Evolutionary conservation across 1,140 invertebrate species (phyloP).

Genomic region (Drosophila virilis): DNA sequence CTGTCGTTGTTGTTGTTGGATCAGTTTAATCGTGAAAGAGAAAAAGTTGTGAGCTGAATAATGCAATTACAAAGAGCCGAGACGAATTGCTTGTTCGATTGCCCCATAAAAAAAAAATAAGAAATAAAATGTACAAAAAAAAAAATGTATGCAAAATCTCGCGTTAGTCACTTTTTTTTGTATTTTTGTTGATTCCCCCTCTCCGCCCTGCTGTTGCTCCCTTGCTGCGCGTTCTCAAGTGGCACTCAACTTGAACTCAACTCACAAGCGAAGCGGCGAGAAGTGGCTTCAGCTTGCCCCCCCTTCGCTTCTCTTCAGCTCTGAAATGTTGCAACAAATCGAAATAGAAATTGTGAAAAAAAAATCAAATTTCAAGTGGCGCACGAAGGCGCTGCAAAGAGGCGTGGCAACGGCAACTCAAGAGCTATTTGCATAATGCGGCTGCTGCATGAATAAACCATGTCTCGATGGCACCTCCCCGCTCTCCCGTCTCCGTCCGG

Average conservation of each 20-base stretch:
- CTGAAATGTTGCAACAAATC: conserved; percentile 75
- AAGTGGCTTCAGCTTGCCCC: conserved; percentile 21
- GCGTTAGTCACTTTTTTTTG: conserved; percentile 32
- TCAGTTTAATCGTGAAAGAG: conserved; percentile 23
- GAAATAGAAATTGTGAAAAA: conserved; percentile 48
- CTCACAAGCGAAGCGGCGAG: conserved; percentile 30
- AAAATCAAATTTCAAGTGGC: conserved; percentile 78
- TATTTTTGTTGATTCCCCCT: neutral
- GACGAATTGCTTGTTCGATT: conserved; percentile 47
- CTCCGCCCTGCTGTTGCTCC: neutral
- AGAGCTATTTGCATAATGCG: conserved; percentile 78
- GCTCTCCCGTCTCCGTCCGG: neutral
- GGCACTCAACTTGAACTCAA: conserved; percentile 49
- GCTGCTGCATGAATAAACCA: conserved; percentile 81
- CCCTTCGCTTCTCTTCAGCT: neutral
- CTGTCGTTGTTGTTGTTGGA: conserved; percentile 10
- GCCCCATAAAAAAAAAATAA: conserved; percentile 29
- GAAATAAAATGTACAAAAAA: conserved; percentile 9
- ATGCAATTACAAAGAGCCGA: conserved; percentile 49
- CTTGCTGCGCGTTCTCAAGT: conserved; percentile 23
- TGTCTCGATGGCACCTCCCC: conserved; percentile 50
- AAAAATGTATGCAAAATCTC: conserved; percentile 2
- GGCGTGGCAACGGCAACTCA: conserved; percentile 28
- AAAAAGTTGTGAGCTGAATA: conserved; percentile 28
- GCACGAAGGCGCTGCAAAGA: conserved; percentile 39